Evolutionary conservation across 2,888 invertebrate genomes (phyloP).

Genomic region (Standfussiana lucernea): DNA sequence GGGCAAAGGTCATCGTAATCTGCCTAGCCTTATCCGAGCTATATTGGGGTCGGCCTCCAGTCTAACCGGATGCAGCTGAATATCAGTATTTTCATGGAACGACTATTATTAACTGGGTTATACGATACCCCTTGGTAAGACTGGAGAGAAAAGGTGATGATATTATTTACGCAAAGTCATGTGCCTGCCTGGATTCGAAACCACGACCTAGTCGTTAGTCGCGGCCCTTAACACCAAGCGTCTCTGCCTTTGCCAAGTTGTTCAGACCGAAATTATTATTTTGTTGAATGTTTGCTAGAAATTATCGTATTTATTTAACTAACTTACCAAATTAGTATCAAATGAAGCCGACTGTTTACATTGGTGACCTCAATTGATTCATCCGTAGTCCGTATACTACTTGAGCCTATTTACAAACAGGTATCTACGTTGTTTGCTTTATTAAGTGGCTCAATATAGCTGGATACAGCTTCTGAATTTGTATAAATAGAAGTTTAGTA

Average conservation of each 20-base stretch:
- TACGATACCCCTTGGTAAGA: no score
- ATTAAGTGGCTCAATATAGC: constrained; percentile 24
- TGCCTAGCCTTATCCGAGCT: no score
- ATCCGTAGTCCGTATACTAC: constrained; percentile 14
- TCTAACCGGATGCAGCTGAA: no score
- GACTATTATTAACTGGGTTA: no score
- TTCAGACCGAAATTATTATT: not conserved
- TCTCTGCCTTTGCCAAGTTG: not conserved
- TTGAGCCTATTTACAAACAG: constrained; percentile 19
- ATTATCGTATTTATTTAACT: not conserved
- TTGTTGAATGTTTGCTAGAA: not conserved
- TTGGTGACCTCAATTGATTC: constrained; percentile 41
- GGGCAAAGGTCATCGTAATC: no score
- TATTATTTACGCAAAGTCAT: not conserved
- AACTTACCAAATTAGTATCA: not conserved
- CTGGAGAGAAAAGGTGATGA: not conserved
- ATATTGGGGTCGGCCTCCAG: no score
- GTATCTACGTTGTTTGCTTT: constrained; percentile 16
- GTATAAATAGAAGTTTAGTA: not conserved
- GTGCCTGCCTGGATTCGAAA: not conserved
- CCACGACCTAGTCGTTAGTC: not conserved
- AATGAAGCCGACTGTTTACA: constrained; percentile 30
- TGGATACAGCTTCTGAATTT: not conserved
- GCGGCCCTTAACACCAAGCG: not conserved
- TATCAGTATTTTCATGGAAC: no score